Conservation (phyloP, 2,797 vertebrate genomes). For the Channa striata region DNA sequence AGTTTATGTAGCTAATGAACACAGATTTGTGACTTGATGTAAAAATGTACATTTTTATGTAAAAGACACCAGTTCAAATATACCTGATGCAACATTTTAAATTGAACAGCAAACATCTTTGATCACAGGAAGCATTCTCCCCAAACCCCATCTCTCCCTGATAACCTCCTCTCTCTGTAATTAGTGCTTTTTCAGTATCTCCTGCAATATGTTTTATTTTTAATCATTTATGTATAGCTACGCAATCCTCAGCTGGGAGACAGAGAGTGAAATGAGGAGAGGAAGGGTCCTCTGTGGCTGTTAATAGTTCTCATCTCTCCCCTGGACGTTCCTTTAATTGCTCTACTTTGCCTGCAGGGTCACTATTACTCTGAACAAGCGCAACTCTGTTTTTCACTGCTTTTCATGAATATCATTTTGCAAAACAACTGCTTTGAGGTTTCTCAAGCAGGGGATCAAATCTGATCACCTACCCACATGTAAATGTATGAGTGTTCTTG, state of each 20-base stretch:
- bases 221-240: constrained; percentile 73
- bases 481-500: constrained; percentile 52
- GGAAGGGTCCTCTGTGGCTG: constrained; percentile 77
- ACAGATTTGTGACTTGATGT: constrained; percentile 64
- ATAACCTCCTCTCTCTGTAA: constrained; percentile 56
- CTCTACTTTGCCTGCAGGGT: constrained; percentile 82
- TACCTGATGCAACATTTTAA: constrained; percentile 83
- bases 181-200: constrained; percentile 79
- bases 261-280: constrained; percentile 48
- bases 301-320: constrained; percentile 84
- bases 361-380: constrained; percentile 83
- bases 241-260: constrained; percentile 47
- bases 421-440: constrained; percentile 78
- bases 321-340: constrained; percentile 83
- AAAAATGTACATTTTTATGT: constrained; percentile 69
- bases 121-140: constrained; percentile 69
- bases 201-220: constrained; percentile 57
- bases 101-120: constrained; percentile 80
- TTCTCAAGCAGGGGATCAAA: constrained; percentile 63
- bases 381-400: constrained; percentile 74
- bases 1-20: constrained; percentile 41
- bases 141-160: constrained; percentile 20
- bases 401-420: constrained; percentile 80
- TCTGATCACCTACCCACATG: constrained; percentile 62
- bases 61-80: constrained; percentile 77